phyloP scores from a whole-genome alignment of 2,113 vertebrate genomes.

The Suncus etruscus region DNA sequence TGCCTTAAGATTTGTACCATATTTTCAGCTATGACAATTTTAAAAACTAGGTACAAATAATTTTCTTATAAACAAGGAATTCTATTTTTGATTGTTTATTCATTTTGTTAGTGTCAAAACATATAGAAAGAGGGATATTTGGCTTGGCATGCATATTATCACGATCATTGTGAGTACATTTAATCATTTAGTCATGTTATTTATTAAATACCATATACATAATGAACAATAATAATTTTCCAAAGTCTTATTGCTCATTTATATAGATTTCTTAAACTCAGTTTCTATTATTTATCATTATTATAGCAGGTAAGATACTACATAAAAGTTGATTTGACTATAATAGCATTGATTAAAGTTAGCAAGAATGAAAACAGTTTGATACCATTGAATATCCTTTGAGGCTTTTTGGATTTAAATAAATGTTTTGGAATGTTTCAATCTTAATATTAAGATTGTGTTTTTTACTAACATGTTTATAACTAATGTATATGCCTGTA shows the following conservation, averaged over 20 bases:
- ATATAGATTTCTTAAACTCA: conserved; percentile 40
- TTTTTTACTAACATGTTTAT: background rate
- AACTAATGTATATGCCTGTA: background rate
- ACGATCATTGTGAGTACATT: background rate
- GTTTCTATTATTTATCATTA: conserved; percentile 36
- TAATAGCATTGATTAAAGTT: conserved; percentile 15
- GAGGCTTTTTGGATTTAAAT: background rate
- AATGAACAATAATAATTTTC: background rate
- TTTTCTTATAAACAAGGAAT: background rate
- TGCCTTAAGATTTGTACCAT: too few relatives aligned
- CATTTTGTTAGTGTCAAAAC: background rate
- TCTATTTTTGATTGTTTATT: background rate
- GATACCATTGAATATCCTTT: background rate
- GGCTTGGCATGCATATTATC: background rate
- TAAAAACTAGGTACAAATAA: background rate
- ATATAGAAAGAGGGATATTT: background rate
- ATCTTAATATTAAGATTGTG: background rate
- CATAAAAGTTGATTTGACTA: conserved; percentile 40
- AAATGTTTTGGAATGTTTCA: background rate
- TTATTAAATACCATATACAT: background rate
- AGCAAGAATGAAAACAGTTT: background rate
- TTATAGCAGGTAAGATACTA: conserved; percentile 16
- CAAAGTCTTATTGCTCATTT: conserved; percentile 36
- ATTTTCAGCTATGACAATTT: background rate
- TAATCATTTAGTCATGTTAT: background rate